Evolutionary conservation across 1,140 invertebrate species (phyloP).

Genomic region (Drosophila santomea): DNA sequence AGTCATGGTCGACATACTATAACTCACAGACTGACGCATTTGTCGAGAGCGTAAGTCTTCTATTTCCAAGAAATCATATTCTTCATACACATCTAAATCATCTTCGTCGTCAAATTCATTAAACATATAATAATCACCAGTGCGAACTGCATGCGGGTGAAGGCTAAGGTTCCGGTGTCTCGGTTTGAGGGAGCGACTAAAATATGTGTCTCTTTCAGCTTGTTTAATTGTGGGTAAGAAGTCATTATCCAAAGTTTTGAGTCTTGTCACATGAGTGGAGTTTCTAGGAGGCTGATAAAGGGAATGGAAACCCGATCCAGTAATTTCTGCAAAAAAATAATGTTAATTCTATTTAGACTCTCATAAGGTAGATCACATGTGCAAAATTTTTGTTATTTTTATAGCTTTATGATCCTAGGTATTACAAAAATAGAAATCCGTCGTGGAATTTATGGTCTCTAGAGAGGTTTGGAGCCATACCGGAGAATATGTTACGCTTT

Average conservation of each 20-base stretch:
- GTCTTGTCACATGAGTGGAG: not conserved
- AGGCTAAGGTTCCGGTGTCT: conserved; percentile 54
- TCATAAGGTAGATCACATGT: too few species aligned
- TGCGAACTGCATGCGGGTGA: conserved; percentile 57
- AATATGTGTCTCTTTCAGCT: conserved; percentile 23
- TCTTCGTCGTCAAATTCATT: conserved; percentile 51
- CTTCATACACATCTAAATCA: conserved; percentile 53
- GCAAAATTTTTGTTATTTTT: too few species aligned
- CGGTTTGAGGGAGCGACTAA: conserved; percentile 14
- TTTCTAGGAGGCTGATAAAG: not conserved
- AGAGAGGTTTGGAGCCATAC: too few species aligned
- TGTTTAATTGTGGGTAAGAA: not conserved
- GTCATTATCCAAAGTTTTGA: not conserved
- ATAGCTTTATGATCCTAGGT: too few species aligned
- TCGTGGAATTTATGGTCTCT: too few species aligned
- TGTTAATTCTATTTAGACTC: too few species aligned
- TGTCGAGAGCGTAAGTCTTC: conserved; percentile 51
- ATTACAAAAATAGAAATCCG: too few species aligned
- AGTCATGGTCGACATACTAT: too few species aligned
- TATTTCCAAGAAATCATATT: conserved; percentile 65
- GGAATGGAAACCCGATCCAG: too few species aligned
- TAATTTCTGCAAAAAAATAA: not conserved
- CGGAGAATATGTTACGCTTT: too few species aligned
- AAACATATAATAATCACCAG: conserved; percentile 72
- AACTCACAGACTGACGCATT: conserved; percentile 34